Evolutionary conservation across 53 echinoderm and acorn worm genomes (phyloP), one percentile per base, ranked within the genome.

Genomic region (Echinarachnius parma): DNA sequence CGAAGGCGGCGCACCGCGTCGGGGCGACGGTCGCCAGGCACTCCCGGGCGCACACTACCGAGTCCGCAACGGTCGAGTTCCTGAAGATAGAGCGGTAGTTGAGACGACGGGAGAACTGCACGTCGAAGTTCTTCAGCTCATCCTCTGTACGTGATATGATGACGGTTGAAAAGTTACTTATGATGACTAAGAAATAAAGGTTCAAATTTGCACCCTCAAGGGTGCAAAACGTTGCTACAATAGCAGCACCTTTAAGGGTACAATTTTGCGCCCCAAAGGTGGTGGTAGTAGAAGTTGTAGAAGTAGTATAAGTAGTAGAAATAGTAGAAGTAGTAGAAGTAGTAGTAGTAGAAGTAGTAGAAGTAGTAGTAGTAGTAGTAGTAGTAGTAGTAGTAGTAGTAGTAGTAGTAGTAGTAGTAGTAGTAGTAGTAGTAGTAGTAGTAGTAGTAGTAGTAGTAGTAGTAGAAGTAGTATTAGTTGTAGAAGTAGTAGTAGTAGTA

Each of bases 1-100:
- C 74, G 58, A 72, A 72, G 18, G 74, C 74, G 0, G 56, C 74
- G 53, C 74, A 72, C 25, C 57, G 55, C 56, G 57, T 57, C 5
- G 74, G 74, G 33, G n/a, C 4, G 3, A 54, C 9, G n/a, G 74
- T 57, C 56, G 37, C 8, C 2, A 72, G 26, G 28, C 74, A 72
- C 2, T 1, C n/a, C 57, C 42, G 32, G 57, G 57, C 74, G 20
- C 74, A 72, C 37, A 56, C 74, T 1, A 72, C 8, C 0, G 74
- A 72, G 26, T 57, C 39, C 26, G 21, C 15, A 13, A 72, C 74
- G n/a, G 74, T 72, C 27, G 27, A 5, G 58, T 72, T 72, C 3
- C 70, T 25, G 26, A 72, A 34, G 74, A 72, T 72, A 37, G 36
- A 56, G 14, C 56, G 55, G 74, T 37, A 56, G 74, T 28, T 72